These are phyloP conservation scores for Falcaria lacertinaria DNA, from an alignment of 2,888 invertebrate genomes.

Conservation along the genomic window DNA sequence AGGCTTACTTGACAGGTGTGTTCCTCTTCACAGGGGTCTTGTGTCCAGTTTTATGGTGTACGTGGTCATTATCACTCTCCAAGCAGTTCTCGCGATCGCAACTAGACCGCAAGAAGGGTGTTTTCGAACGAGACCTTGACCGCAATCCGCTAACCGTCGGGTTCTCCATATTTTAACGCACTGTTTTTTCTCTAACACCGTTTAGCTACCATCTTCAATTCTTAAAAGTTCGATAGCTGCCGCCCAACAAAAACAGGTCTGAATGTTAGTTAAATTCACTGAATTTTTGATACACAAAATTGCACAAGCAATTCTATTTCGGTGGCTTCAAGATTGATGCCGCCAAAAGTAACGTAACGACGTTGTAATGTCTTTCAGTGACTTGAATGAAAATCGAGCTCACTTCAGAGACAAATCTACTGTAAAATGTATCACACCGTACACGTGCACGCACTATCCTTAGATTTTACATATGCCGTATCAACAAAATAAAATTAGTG, in stretches of 20 bases:
- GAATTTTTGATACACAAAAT: constrained; percentile 38
- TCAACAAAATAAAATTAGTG: too few species aligned
- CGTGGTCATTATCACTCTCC: constrained; percentile 75
- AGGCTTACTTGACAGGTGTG: constrained; percentile 73
- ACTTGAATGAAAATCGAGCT: constrained; percentile 11
- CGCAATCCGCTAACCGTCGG: constrained; percentile 77
- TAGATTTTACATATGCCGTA: too few species aligned
- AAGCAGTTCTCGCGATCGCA: constrained; percentile 80
- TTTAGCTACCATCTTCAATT: constrained; percentile 36
- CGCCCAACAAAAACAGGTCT: constrained; percentile 35
- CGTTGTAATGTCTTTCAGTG: constrained; percentile 21
- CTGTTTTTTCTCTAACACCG: constrained; percentile 13
- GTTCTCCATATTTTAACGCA: constrained; percentile 54
- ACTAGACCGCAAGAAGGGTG: constrained; percentile 81
- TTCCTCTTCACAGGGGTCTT: constrained; percentile 70
- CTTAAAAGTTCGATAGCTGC: constrained; percentile 23
- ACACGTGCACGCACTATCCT: constrained; percentile 20
- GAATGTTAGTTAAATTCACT: constrained; percentile 38
- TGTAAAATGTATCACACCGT: neutral
- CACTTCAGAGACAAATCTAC: neutral
- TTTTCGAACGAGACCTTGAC: constrained; percentile 85
- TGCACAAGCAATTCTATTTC: constrained; percentile 77
- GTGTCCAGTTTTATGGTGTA: constrained; percentile 70
- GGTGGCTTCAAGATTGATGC: constrained; percentile 69
- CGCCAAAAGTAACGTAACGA: constrained; percentile 71